phyloP scores from a whole-genome alignment of 2,888 invertebrate genomes.

The Idaea straminata region DNA sequence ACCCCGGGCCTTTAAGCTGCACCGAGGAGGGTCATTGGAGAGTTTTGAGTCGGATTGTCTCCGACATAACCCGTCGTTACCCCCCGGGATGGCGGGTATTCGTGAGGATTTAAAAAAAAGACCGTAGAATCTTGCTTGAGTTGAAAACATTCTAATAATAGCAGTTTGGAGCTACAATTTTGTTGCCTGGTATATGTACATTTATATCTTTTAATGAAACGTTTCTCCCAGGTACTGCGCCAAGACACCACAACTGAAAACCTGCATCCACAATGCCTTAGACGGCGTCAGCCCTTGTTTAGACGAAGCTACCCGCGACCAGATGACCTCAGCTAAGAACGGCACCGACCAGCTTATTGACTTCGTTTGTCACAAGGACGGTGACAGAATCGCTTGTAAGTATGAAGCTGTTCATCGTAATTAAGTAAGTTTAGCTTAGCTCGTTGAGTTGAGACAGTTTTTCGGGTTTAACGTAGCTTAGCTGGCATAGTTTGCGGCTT shows the following conservation, averaged over 20 bases:
- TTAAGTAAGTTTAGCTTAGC: neutral
- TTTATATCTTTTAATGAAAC: neutral
- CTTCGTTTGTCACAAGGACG: slow-evolving; percentile 90
- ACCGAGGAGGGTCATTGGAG: too few relatives aligned
- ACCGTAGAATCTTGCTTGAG: too few relatives aligned
- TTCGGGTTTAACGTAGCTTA: too few relatives aligned
- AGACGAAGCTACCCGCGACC: slow-evolving; percentile 76
- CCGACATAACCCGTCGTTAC: too few relatives aligned
- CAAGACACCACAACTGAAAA: slow-evolving; percentile 80
- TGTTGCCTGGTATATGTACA: neutral
- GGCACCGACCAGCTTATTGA: slow-evolving; percentile 85
- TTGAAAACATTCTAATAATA: too few relatives aligned
- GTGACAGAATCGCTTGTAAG: slow-evolving; percentile 88
- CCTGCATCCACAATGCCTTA: slow-evolving; percentile 82
- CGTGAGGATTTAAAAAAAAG: too few relatives aligned
- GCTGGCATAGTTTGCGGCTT: too few relatives aligned
- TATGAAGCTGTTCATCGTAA: slow-evolving; percentile 14
- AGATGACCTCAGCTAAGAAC: slow-evolving; percentile 79
- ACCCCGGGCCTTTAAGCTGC: too few relatives aligned
- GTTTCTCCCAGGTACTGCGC: slow-evolving; percentile 81
- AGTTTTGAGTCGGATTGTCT: too few relatives aligned
- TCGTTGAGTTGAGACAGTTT: too few relatives aligned
- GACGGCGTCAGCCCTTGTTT: slow-evolving; percentile 82
- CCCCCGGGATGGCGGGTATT: too few relatives aligned
- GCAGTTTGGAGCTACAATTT: too few relatives aligned